A percentile compares a stretch with the other conserved stretches of the same genome.
These are phyloP conservation scores for Chymomyza fuscimana DNA, from an alignment of 2,888 invertebrate genomes.

Conservation along the genomic window DNA sequence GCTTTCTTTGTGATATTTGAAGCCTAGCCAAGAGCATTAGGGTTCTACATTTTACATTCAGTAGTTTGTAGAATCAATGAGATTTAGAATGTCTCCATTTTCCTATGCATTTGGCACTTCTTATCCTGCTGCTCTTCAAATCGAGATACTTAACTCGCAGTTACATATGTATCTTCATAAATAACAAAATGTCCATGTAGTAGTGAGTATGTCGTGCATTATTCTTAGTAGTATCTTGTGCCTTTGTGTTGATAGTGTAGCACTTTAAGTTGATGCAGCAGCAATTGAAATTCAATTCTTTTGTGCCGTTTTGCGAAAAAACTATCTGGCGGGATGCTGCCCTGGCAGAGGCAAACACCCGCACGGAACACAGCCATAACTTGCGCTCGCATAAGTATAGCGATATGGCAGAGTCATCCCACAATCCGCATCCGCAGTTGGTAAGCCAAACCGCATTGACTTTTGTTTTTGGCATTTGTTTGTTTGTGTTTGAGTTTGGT, in stretches of 20 bases:
- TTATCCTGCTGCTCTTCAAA: neutral
- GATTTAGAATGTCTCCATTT: neutral
- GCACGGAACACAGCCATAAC: constrained; percentile 34
- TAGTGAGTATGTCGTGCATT: neutral
- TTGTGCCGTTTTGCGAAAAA: constrained; percentile 12
- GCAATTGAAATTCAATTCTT: constrained; percentile 57
- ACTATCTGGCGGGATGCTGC: neutral
- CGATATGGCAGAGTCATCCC: constrained; percentile 41
- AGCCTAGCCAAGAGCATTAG: too few relatives aligned
- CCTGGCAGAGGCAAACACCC: constrained; percentile 22
- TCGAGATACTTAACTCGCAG: neutral
- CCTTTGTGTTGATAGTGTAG: neutral
- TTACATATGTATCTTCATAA: neutral
- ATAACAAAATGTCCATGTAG: neutral
- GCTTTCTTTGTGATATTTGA: too few relatives aligned
- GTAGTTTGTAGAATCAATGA: neutral
- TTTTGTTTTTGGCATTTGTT: constrained; percentile 20
- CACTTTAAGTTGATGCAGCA: constrained; percentile 45
- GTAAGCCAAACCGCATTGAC: constrained; percentile 1
- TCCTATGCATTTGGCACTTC: neutral
- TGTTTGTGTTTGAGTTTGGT: constrained; percentile 21
- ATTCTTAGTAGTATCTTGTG: neutral
- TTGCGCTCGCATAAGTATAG: constrained; percentile 29
- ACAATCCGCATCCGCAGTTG: neutral
- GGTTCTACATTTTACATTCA: too few relatives aligned